These are phyloP conservation scores for Caenorhabditis drosophilae DNA, from an alignment of 2,888 invertebrate genomes.

Conservation along the genomic window DNA sequence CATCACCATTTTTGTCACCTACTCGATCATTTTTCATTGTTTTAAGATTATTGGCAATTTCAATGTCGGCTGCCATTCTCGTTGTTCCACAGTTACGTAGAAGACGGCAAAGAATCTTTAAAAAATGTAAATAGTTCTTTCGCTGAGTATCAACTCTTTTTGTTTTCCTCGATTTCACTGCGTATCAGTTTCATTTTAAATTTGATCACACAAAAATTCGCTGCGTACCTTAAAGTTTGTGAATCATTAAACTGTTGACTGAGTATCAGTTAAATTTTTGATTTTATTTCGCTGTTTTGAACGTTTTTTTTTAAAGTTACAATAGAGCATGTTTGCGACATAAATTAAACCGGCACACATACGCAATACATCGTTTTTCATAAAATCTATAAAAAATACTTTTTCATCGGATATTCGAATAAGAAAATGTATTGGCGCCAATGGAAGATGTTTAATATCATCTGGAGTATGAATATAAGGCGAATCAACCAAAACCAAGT, in stretches of 20 bases:
- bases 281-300: neutral
- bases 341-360: neutral
- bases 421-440: slow-evolving; percentile 52
- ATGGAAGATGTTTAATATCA: slow-evolving; percentile 42
- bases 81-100: slow-evolving; percentile 35
- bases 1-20: slow-evolving; percentile 31
- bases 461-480: slow-evolving; percentile 51
- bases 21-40: slow-evolving; percentile 41
- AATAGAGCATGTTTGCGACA: neutral
- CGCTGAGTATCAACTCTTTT: too few species aligned
- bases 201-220: too few species aligned
- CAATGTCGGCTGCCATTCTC: slow-evolving; percentile 32
- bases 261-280: too few species aligned
- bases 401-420: slow-evolving; percentile 53
- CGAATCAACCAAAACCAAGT: slow-evolving; percentile 48
- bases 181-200: too few species aligned
- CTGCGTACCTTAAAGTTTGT: too few species aligned
- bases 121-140: neutral
- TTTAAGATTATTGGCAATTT: slow-evolving; percentile 33
- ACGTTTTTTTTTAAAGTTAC: neutral
- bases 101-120: slow-evolving; percentile 34
- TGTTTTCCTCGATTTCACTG: too few species aligned
- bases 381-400: slow-evolving; percentile 14
- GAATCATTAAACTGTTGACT: too few species aligned
- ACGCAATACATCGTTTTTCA: neutral